Conservation (phyloP, 2,888 invertebrate genomes). For the Drosophila anceps region DNA sequence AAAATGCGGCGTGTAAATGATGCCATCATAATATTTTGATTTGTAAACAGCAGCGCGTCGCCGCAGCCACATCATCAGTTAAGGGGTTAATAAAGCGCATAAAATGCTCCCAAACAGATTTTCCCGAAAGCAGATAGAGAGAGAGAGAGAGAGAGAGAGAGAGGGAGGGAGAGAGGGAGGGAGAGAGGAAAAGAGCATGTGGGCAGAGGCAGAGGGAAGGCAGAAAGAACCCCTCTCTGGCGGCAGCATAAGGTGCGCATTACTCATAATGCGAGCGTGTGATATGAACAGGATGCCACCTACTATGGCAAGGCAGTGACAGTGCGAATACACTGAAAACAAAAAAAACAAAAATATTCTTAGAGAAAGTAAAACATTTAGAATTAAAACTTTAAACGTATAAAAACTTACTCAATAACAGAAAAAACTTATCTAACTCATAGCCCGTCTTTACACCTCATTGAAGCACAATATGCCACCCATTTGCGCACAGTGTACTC, state of each 20-base stretch:
- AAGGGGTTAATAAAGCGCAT: conserved; percentile 81
- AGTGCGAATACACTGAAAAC: neutral
- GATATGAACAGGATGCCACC: conserved; percentile 53
- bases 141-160: no score
- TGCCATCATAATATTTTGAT: conserved; percentile 84
- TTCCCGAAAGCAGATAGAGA: conserved; percentile 9
- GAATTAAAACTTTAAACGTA: neutral
- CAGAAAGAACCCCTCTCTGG: conserved; percentile 71
- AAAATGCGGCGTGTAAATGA: conserved; percentile 83
- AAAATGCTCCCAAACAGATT: conserved; percentile 62
- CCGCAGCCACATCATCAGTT: conserved; percentile 65
- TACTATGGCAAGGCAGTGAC: conserved; percentile 14
- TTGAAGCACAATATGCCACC: neutral
- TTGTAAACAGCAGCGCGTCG: conserved; percentile 49
- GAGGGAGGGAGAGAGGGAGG: no score
- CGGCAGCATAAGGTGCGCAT: conserved; percentile 82
- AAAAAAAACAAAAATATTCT: neutral
- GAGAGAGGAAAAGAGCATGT: no score
- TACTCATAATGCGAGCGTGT: conserved; percentile 80
- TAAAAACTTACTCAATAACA: neutral
- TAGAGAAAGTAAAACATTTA: neutral
- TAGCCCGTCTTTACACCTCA: no score
- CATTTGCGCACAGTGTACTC: neutral
- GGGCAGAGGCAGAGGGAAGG: neutral
- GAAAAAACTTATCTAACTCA: neutral